phyloP scores from a whole-genome alignment of 2,797 vertebrate species.

The Antennarius maculatus region DNA sequence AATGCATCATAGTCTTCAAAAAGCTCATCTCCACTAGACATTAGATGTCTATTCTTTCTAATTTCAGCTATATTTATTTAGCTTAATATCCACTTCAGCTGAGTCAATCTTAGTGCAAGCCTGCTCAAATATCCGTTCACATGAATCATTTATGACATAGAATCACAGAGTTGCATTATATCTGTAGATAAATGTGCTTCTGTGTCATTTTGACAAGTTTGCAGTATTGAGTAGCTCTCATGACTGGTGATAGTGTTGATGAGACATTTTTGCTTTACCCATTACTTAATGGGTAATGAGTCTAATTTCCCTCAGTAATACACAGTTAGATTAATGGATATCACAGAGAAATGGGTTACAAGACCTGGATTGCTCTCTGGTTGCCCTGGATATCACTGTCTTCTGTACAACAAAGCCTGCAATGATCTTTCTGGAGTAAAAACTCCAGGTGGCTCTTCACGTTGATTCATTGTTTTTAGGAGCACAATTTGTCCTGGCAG shows the following conservation, averaged over 20 bases:
- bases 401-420: conserved; percentile 50
- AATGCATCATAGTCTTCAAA: background rate
- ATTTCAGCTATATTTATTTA: background rate
- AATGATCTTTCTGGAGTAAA: conserved; percentile 67
- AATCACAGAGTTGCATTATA: background rate
- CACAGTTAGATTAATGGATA: conserved; percentile 71
- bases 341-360: conserved; percentile 67
- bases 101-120: conserved; percentile 9
- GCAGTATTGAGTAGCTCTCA: conserved; percentile 1
- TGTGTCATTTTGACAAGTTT: conserved; percentile 14
- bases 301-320: conserved; percentile 60
- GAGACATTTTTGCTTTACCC: conserved; percentile 48
- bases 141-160: conserved; percentile 24
- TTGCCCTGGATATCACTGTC: conserved; percentile 70
- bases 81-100: background rate
- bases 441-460: conserved; percentile 75
- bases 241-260: conserved; percentile 52
- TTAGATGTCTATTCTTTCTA: background rate
- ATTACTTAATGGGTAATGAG: conserved; percentile 70
- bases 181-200: conserved; percentile 4
- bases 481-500: conserved; percentile 74
- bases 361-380: conserved; percentile 52
- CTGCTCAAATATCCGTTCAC: background rate
- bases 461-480: conserved; percentile 78
- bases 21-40: no score